Evolutionary conservation across 2,113 vertebrate genomes (phyloP), one percentile per base, ranked within the genome.

Genomic region (Prunella fulvescens): DNA sequence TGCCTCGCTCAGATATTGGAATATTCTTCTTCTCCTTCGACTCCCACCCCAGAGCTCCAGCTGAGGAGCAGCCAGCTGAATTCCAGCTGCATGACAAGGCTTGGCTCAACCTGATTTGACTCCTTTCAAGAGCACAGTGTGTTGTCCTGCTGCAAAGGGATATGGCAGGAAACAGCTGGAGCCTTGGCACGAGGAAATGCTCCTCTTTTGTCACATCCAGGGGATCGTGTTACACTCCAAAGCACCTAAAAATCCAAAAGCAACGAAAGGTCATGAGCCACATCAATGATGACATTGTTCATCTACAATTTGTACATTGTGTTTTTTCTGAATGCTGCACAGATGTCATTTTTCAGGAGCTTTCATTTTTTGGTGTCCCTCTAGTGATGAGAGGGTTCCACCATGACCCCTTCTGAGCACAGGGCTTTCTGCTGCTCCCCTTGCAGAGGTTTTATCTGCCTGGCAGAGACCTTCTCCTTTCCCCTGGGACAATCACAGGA

Each of bases 1-100:
- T 1, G 33, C 11, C 48, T 51, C 77, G 3, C 16, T 7, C 60
- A 23, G 3, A 74, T 1, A 4, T 3, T 2, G 3, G 4, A 60
- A 28, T 5, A 3, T 48, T 22, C 79, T 12, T 7, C 11, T 2
- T n/a, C 42, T 45, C 5, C 50, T 28, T 4, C 15, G 26, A 18
- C 28, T 37, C n/a, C 35, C 2, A 0, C 19, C 45, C 58, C 65
- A 14, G 51, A 23, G 16, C 10, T 48, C 15, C 82, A 65, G 57
- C 61, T 18, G 53, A 19, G 45, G 9, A 40, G 76, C 12, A 42
- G 50, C 48, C 71, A 72, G 65, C n/a, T 70, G 81, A 54, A 15
- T 26, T 60, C 80, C 74, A 90, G 69, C 37, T 77, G 86, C 10
- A 23, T 23, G 45, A 83, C 16, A 9, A 57, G 60, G 24, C 39